Conservation (phyloP, 2,113 vertebrate species). For the Maylandia zebra region DNA sequence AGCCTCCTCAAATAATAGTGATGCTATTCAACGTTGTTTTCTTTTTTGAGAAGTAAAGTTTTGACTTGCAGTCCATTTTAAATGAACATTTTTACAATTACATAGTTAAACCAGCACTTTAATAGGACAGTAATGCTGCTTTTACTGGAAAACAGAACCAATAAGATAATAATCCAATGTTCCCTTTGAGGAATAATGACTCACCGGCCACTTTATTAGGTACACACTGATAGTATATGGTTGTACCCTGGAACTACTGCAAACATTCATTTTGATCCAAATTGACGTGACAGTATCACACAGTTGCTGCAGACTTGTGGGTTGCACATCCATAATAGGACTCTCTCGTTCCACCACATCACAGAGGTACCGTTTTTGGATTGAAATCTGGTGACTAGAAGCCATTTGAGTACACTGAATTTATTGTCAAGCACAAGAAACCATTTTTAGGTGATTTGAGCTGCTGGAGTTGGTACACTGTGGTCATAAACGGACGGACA, state of each 20-base stretch:
- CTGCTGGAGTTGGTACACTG: not conserved
- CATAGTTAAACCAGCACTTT: not conserved
- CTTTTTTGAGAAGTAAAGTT: not conserved
- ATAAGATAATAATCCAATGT: not conserved
- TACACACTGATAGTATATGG: not conserved
- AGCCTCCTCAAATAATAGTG: not conserved
- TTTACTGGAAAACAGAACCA: not conserved
- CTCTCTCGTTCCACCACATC: not conserved
- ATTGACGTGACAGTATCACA: not conserved
- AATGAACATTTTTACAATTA: not conserved
- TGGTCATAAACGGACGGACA: not conserved
- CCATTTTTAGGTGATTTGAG: not conserved
- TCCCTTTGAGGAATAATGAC: not conserved
- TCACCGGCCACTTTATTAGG: not conserved
- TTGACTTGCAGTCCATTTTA: not conserved
- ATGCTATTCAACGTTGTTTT: not conserved
- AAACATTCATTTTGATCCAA: not conserved
- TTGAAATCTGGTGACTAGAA: not conserved
- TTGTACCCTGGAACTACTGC: fast-evolving
- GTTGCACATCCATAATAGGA: not conserved
- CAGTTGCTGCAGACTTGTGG: not conserved
- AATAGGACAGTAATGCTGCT: not conserved
- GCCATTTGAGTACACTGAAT: not conserved
- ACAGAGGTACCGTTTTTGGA: not conserved
- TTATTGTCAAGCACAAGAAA: not conserved